A percentile compares a stretch with the other conserved stretches of the same genome.
Conservation (phyloP, 2,888 invertebrate genomes). For the Drosophila antonietae region DNA sequence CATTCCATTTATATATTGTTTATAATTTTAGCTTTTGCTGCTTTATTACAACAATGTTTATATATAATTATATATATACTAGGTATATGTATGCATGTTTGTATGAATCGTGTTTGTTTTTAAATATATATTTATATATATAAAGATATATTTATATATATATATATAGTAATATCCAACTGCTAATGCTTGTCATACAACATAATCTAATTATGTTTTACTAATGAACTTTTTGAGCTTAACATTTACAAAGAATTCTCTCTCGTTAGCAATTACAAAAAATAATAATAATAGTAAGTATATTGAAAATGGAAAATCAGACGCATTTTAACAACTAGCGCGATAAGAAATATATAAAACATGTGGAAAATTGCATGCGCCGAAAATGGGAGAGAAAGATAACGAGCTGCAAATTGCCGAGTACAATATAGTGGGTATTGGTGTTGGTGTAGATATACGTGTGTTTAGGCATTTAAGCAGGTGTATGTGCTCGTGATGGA, state of each 20-base stretch:
- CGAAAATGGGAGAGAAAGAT: conserved; percentile 17
- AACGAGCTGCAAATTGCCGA: conserved; percentile 38
- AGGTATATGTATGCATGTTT: conserved; percentile 63
- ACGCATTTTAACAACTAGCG: conserved; percentile 51
- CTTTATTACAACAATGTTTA: conserved; percentile 79
- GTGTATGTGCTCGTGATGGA: conserved; percentile 15
- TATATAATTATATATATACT: conserved; percentile 61
- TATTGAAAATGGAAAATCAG: conserved; percentile 44
- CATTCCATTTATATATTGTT: conserved; percentile 55
- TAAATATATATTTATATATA: conserved; percentile 57
- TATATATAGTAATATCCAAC: conserved; percentile 57
- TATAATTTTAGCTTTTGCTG: conserved; percentile 34
- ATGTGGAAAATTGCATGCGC: conserved; percentile 25
- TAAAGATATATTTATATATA: background rate
- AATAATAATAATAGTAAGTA: conserved; percentile 44
- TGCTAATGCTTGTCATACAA: conserved; percentile 72
- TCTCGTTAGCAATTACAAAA: conserved; percentile 59
- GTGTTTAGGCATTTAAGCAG: conserved; percentile 7
- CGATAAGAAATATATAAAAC: conserved; percentile 39
- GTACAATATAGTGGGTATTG: conserved; percentile 15
- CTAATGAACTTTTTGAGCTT: conserved; percentile 79
- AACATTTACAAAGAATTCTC: conserved; percentile 77
- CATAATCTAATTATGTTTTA: conserved; percentile 78
- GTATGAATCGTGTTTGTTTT: conserved; percentile 42
- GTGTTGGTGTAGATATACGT: conserved; percentile 9